These are phyloP conservation scores for Himantopus leucocephalus DNA, from an alignment of 2,113 vertebrate species.

Conservation along the genomic window DNA sequence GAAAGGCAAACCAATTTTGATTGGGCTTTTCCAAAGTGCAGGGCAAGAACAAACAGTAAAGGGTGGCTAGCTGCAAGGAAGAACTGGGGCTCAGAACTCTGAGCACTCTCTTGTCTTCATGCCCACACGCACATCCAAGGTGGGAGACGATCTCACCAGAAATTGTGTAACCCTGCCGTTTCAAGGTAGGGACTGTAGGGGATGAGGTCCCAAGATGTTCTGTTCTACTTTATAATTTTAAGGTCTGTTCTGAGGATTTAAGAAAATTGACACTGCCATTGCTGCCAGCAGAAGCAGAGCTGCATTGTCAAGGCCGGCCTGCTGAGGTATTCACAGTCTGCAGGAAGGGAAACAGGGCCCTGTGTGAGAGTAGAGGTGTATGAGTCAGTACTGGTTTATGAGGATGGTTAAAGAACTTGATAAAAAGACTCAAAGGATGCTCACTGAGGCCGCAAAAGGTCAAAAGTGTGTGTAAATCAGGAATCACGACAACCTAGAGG, in stretches of 20 bases:
- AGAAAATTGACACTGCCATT: background rate
- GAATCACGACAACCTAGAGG: background rate
- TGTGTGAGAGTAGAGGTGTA: background rate
- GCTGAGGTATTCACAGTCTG: background rate
- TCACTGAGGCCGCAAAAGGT: background rate
- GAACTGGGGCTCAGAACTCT: background rate
- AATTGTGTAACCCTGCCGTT: background rate
- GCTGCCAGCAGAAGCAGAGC: background rate
- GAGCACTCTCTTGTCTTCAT: background rate
- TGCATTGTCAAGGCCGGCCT: background rate
- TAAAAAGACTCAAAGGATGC: background rate
- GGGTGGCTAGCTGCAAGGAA: background rate
- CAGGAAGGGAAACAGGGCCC: background rate
- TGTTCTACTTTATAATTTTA: background rate
- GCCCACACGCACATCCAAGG: fast-evolving
- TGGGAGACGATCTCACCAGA: background rate
- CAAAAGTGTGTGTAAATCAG: background rate
- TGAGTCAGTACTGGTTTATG: background rate
- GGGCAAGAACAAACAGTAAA: background rate
- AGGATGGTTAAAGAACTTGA: background rate
- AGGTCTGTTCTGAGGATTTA: background rate
- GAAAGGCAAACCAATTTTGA: background rate
- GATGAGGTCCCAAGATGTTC: background rate
- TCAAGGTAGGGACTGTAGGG: background rate
- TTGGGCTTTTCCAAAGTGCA: background rate